Percentiles rank a stretch among this genome's conserved stretches.
Conservation (phyloP, 2,888 invertebrate species). For the Melinopterus prodromus region DNA sequence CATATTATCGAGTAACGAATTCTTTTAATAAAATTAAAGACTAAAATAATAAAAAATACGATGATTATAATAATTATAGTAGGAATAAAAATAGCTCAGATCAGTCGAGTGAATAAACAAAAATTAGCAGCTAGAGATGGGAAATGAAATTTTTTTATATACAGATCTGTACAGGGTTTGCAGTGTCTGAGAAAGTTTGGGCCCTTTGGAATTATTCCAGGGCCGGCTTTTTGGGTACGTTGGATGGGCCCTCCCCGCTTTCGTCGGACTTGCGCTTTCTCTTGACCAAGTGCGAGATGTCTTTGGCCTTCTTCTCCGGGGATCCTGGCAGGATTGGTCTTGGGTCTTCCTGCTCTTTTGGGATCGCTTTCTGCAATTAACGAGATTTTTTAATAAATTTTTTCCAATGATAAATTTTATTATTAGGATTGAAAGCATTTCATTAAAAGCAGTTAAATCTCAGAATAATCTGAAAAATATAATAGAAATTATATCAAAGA, state of each 20-base stretch:
- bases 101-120: not conserved
- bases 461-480: no score
- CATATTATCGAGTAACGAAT: not conserved
- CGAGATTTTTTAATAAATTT: not conserved
- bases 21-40: not conserved
- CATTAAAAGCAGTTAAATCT: conserved; percentile 58
- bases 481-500: no score
- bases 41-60: not conserved
- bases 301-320: conserved; percentile 68
- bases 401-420: not conserved
- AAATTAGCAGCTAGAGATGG: not conserved
- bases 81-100: conserved; percentile 5
- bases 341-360: conserved; percentile 29
- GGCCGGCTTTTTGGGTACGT: conserved; percentile 68
- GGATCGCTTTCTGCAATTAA: not conserved
- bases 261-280: conserved; percentile 78
- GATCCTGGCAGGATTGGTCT: conserved; percentile 36
- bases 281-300: conserved; percentile 85
- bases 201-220: conserved; percentile 14
- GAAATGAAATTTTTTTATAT: not conserved
- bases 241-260: conserved; percentile 60
- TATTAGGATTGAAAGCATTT: conserved; percentile 50
- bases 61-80: conserved; percentile 9
- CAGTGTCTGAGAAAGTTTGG: not conserved
- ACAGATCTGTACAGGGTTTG: not conserved